These are phyloP conservation scores for Athrips mouffetella DNA, from an alignment of 2,888 invertebrate species.

Conservation along the genomic window DNA sequence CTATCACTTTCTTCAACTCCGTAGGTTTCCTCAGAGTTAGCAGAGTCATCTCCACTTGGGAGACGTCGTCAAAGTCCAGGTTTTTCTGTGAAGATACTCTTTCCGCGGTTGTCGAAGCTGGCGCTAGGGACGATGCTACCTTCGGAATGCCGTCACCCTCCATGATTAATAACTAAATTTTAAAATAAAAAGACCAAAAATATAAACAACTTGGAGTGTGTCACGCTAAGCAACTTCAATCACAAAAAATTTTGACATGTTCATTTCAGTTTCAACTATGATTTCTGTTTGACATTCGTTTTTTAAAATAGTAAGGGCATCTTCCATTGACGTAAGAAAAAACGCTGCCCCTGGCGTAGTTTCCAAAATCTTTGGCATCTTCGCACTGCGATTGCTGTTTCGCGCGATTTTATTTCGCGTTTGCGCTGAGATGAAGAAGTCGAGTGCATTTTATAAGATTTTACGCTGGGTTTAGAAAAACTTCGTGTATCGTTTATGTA, in stretches of 20 bases:
- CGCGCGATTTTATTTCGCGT: not conserved
- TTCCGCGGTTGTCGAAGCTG: not conserved
- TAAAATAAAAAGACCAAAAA: constrained; percentile 2
- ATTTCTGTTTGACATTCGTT: constrained; percentile 1
- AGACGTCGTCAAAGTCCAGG: constrained; percentile 38
- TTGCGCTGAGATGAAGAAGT: no score
- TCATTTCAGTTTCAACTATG: not conserved
- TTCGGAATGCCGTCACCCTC: not conserved
- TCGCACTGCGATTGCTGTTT: not conserved
- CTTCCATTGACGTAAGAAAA: no score
- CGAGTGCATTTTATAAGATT: no score
- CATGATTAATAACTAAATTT: no score
- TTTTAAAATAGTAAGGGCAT: not conserved
- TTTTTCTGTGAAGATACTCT: not conserved
- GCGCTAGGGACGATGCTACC: not conserved
- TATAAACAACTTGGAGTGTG: not conserved
- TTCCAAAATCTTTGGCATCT: no score
- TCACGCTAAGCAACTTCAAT: not conserved
- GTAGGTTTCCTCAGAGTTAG: constrained; percentile 69
- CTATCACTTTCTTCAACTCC: constrained; percentile 64
- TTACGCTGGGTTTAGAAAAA: no score
- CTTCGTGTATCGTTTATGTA: no score
- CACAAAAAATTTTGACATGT: not conserved
- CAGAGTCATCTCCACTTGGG: constrained; percentile 52
- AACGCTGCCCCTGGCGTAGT: no score